A percentile compares a stretch with the other conserved stretches of the same genome.
phyloP scores from a whole-genome alignment of 2,888 invertebrate species.

The Eudemis profundana region DNA sequence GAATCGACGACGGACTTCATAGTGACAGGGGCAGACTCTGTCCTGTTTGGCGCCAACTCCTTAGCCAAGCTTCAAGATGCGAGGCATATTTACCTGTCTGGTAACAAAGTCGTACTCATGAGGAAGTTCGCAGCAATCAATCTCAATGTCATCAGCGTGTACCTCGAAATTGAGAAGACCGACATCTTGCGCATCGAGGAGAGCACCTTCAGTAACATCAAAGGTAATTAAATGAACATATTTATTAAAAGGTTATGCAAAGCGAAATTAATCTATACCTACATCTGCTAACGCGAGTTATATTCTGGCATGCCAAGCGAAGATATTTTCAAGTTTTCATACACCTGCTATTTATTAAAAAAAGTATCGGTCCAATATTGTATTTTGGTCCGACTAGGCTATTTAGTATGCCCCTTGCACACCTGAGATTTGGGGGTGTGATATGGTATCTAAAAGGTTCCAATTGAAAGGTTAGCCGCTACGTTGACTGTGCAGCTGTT shows the following conservation, averaged over 20 bases:
- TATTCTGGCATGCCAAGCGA: constrained; percentile 28
- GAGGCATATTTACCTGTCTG: constrained; percentile 82
- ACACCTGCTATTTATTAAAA: neutral
- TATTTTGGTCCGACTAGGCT: neutral
- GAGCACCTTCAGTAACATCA: constrained; percentile 86
- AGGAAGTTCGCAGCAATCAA: constrained; percentile 86
- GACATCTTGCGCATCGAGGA: constrained; percentile 86
- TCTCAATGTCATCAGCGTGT: constrained; percentile 85
- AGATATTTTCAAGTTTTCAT: constrained; percentile 6
- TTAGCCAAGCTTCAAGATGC: constrained; percentile 84
- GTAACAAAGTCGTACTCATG: constrained; percentile 82
- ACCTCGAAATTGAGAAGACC: constrained; percentile 86
- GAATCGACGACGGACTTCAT: constrained; percentile 84
- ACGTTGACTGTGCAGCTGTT: constrained; percentile 16
- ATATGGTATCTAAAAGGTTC: constrained; percentile 22
- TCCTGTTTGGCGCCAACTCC: constrained; percentile 84
- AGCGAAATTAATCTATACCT: neutral
- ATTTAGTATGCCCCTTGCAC: constrained; percentile 18
- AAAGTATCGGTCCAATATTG: neutral
- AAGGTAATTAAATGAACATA: constrained; percentile 66
- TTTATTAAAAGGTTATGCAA: constrained; percentile 39
- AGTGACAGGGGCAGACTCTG: constrained; percentile 82
- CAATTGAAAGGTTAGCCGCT: constrained; percentile 34
- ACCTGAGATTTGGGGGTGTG: constrained; percentile 28
- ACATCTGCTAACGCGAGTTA: constrained; percentile 24